Evolutionary conservation across 2,113 vertebrate species (phyloP).

Genomic region (Pao palembangensis): DNA sequence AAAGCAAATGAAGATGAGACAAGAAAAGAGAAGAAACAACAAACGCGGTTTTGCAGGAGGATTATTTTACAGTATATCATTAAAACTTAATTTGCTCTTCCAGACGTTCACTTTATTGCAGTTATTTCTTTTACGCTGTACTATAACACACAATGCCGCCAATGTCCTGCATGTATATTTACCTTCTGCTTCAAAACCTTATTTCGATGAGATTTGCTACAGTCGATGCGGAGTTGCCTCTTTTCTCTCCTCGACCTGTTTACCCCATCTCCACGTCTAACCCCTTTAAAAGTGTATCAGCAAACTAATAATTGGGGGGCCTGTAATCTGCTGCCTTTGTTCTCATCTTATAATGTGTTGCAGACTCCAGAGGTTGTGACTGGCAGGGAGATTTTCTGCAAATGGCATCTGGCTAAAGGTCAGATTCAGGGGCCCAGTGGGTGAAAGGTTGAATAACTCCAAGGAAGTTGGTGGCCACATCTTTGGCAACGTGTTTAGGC

Average conservation of each 20-base stretch:
- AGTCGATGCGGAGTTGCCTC: conserved; percentile 4
- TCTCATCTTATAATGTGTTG: conserved; percentile 74
- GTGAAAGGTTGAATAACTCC: conserved; percentile 87
- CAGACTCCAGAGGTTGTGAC: conserved; percentile 79
- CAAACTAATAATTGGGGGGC: conserved; percentile 65
- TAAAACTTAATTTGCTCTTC: conserved; percentile 11
- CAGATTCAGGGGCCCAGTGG: conserved; percentile 71
- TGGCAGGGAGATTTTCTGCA: conserved; percentile 73
- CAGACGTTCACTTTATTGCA: conserved; percentile 8
- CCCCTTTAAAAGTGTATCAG: conserved; percentile 72
- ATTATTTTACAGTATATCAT: background rate
- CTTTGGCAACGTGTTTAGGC: conserved; percentile 67
- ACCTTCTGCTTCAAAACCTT: background rate
- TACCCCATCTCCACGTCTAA: conserved; percentile 65
- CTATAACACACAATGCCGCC: background rate
- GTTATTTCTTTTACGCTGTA: background rate
- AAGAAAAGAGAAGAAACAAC: conserved; percentile 31
- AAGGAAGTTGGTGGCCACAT: conserved; percentile 76
- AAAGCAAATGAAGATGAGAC: conserved; percentile 34
- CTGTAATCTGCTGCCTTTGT: conserved; percentile 68
- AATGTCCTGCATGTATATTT: too few species aligned
- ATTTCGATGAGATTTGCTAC: conserved; percentile 8
- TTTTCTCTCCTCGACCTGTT: conserved; percentile 49
- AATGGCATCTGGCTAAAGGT: conserved; percentile 81
- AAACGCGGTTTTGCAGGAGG: background rate